Percentiles rank a stretch among this genome's conserved stretches.
Evolutionary conservation across 2,797 vertebrate species (phyloP).

Genomic region (Phyllotis vaccarum): DNA sequence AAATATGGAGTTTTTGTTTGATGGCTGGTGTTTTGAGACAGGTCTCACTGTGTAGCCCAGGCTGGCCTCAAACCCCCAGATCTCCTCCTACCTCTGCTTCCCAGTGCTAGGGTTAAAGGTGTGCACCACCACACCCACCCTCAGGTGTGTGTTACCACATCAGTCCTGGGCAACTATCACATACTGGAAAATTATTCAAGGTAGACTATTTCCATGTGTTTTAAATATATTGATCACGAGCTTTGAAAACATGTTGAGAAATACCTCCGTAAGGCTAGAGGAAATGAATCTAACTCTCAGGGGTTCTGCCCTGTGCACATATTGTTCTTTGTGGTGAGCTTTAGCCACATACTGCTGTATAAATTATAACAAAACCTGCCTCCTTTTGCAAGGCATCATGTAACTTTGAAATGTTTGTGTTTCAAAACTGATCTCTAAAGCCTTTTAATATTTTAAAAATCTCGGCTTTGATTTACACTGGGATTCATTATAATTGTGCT

Average conservation of each 20-base stretch:
- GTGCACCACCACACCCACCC: neutral
- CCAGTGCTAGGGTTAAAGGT: too few species aligned
- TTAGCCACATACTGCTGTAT: constrained; percentile 11
- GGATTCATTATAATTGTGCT: constrained; percentile 39
- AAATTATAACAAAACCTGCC: constrained; percentile 15
- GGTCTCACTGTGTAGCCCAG: neutral
- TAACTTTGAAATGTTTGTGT: neutral
- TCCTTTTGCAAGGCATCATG: constrained; percentile 31
- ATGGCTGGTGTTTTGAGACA: neutral
- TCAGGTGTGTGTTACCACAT: neutral
- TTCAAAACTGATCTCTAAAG: constrained; percentile 30
- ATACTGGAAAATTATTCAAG: constrained; percentile 45
- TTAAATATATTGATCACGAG: constrained; percentile 35
- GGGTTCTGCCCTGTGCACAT: neutral
- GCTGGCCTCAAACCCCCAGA: neutral
- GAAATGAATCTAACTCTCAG: constrained; percentile 9
- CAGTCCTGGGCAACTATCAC: neutral
- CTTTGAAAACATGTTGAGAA: constrained; percentile 56
- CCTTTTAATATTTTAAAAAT: constrained; percentile 60
- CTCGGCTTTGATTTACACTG: constrained; percentile 38
- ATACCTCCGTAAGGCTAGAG: constrained; percentile 20
- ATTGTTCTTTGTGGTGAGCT: constrained; percentile 44
- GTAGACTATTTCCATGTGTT: neutral
- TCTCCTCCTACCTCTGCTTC: neutral
- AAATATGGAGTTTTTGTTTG: neutral